Conservation (phyloP, 2,888 invertebrate genomes). For the Caenorhabditis sulstoni region DNA sequence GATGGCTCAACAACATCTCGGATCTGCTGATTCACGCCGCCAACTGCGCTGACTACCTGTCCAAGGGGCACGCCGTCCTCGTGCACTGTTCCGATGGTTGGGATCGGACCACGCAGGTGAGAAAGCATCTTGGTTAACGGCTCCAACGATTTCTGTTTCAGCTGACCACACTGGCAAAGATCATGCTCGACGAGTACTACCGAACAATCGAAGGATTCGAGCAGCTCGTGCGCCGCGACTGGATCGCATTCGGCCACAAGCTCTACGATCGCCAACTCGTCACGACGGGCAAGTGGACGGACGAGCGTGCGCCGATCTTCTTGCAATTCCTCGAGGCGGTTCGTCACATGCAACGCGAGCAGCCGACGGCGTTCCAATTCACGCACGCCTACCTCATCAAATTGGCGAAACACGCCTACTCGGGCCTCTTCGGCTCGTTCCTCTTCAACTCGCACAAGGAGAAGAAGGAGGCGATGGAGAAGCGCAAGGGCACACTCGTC, state of each 20-base stretch:
- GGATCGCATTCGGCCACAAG: conserved; percentile 98
- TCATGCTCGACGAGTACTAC: conserved; percentile 94
- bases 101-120: conserved; percentile 87
- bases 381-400: conserved; percentile 95
- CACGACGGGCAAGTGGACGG: conserved; percentile 81
- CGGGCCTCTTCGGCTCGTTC: conserved; percentile 97
- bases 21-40: conserved; percentile 61
- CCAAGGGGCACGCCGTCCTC: conserved; percentile 87
- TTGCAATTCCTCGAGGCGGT: conserved; percentile 98
- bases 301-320: conserved; percentile 97
- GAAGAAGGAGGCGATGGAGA: conserved; percentile 27
- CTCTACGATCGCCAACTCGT: conserved; percentile 90
- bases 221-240: conserved; percentile 93
- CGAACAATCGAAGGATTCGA: conserved; percentile 93
- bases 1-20: conserved; percentile 72
- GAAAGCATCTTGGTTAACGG: too few species aligned
- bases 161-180: conserved; percentile 92
- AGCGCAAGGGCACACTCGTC: conserved; percentile 41
- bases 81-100: conserved; percentile 85
- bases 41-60: conserved; percentile 69
- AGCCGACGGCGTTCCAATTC: conserved; percentile 94
- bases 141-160: too few species aligned
- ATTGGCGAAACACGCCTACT: conserved; percentile 94
- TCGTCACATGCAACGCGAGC: conserved; percentile 86
- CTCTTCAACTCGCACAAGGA: conserved; percentile 82